These are phyloP conservation scores for Muschampia plurimacula DNA, from an alignment of 2,888 invertebrate genomes.

Conservation along the genomic window DNA sequence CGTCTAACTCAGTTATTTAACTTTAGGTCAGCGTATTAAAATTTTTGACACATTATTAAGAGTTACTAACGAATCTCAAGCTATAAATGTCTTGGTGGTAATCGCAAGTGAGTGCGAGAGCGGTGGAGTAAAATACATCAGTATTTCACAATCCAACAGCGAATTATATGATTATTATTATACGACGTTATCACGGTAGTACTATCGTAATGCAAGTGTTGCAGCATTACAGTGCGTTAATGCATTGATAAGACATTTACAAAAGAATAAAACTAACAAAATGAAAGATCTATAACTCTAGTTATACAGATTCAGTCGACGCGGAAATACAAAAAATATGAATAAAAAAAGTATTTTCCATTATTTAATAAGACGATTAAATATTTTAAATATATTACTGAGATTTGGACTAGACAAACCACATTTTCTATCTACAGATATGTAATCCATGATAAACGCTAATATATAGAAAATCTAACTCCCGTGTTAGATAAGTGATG, in stretches of 20 bases:
- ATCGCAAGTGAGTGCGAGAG: too few relatives aligned
- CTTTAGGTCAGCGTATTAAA: neutral
- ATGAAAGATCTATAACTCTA: constrained; percentile 59
- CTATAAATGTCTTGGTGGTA: neutral
- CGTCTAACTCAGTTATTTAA: neutral
- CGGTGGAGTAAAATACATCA: neutral
- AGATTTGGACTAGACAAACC: constrained; percentile 85
- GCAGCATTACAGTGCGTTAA: constrained; percentile 9
- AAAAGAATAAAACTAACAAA: constrained; percentile 42
- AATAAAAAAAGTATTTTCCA: constrained; percentile 52
- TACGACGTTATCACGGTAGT: neutral
- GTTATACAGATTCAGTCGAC: constrained; percentile 78
- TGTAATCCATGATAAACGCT: constrained; percentile 85
- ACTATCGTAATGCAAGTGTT: neutral
- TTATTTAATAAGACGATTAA: constrained; percentile 70
- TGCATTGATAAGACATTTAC: constrained; percentile 32
- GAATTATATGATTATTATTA: neutral
- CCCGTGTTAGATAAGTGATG: constrained; percentile 73
- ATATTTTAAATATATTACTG: constrained; percentile 78
- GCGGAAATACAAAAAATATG: constrained; percentile 71
- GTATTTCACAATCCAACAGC: neutral
- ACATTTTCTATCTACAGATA: constrained; percentile 85
- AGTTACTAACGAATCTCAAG: neutral
- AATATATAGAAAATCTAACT: constrained; percentile 81
- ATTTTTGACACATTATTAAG: neutral